Conservation (phyloP, 2,113 vertebrate species). For the Catharus fuscescens region DNA sequence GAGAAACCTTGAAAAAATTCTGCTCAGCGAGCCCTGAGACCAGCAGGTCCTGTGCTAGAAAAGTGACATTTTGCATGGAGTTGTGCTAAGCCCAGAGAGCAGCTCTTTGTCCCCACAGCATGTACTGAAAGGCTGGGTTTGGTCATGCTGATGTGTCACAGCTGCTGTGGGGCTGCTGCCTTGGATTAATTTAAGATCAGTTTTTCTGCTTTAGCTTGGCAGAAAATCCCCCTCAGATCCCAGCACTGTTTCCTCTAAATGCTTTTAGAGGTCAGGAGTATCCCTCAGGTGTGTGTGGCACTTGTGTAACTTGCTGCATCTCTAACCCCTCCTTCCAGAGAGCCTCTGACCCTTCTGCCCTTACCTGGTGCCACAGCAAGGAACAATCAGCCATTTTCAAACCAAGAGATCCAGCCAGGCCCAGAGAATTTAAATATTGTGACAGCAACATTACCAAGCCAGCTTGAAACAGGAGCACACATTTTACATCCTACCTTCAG, state of each 20-base stretch:
- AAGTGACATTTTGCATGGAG: background rate
- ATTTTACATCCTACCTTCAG: background rate
- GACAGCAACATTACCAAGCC: background rate
- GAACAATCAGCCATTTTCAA: background rate
- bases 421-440: background rate
- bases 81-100: background rate
- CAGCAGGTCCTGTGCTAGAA: background rate
- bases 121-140: background rate
- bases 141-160: background rate
- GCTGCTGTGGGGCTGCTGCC: background rate
- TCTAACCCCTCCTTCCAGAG: background rate
- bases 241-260: background rate
- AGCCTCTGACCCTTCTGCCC: background rate
- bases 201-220: background rate
- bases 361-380: background rate
- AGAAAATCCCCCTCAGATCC: background rate
- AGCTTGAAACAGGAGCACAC: background rate
- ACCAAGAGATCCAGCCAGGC: background rate
- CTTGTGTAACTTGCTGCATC: background rate
- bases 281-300: background rate
- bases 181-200: background rate
- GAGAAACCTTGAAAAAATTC: background rate
- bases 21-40: background rate
- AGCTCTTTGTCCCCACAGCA: background rate
- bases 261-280: rapidly evolving